These are phyloP conservation scores for Dryobotodes eremita DNA, from an alignment of 2,888 invertebrate genomes.

Conservation along the genomic window DNA sequence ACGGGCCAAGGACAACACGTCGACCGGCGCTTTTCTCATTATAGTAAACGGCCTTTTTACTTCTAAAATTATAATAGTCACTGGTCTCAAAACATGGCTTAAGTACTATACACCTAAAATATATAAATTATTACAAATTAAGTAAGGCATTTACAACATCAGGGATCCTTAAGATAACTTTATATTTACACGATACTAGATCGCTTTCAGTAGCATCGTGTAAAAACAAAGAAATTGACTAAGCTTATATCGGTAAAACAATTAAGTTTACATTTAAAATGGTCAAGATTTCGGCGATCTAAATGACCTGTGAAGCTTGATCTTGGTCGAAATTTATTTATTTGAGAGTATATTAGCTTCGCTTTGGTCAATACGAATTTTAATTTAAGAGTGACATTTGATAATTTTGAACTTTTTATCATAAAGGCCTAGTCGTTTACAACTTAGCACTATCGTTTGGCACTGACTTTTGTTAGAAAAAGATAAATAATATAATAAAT, in stretches of 20 bases:
- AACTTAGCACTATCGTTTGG: slow-evolving; percentile 90
- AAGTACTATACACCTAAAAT: slow-evolving; percentile 91
- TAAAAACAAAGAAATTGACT: slow-evolving; percentile 89
- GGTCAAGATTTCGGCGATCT: slow-evolving; percentile 91
- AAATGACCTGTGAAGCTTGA: slow-evolving; percentile 85
- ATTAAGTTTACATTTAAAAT: slow-evolving; percentile 88
- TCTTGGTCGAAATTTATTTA: slow-evolving; percentile 64
- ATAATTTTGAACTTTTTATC: slow-evolving; percentile 85
- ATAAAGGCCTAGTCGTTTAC: slow-evolving; percentile 87
- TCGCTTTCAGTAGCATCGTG: slow-evolving; percentile 85
- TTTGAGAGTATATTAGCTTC: slow-evolving; percentile 77
- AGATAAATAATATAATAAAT: slow-evolving; percentile 79
- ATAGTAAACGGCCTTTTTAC: slow-evolving; percentile 83
- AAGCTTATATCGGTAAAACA: slow-evolving; percentile 90
- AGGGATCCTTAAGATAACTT: slow-evolving; percentile 89
- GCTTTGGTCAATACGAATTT: slow-evolving; percentile 82
- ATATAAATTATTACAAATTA: slow-evolving; percentile 91
- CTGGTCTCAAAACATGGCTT: slow-evolving; percentile 91
- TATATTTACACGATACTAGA: slow-evolving; percentile 89
- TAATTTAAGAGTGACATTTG: slow-evolving; percentile 76
- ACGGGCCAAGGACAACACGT: slow-evolving; percentile 82
- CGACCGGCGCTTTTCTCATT: slow-evolving; percentile 84
- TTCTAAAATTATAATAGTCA: slow-evolving; percentile 90
- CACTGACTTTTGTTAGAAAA: slow-evolving; percentile 86
- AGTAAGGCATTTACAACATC: slow-evolving; percentile 91